Conservation (phyloP, 2,888 invertebrate genomes). For the Schizaphis graminum region DNA sequence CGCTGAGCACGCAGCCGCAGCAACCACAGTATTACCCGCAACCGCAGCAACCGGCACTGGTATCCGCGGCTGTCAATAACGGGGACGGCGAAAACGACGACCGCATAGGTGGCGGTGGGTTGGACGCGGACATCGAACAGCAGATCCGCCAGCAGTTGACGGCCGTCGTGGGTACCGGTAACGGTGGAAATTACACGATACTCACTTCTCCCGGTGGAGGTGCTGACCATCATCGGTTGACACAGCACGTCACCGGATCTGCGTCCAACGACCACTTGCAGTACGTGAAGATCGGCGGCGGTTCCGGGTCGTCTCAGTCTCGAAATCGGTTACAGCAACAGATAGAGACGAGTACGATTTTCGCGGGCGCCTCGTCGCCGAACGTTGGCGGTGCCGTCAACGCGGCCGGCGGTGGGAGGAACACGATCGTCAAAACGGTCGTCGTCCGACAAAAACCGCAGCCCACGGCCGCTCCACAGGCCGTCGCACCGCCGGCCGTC, state of each 20-base stretch:
- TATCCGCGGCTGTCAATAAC: background rate
- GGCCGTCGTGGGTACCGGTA: background rate
- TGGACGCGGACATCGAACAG: constrained; percentile 44
- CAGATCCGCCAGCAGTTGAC: constrained; percentile 49
- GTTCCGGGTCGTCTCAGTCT: background rate
- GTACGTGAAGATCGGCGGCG: constrained; percentile 36
- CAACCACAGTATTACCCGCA: constrained; percentile 6
- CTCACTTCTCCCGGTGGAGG: background rate
- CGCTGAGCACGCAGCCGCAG: background rate
- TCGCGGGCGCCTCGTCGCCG: constrained; percentile 9
- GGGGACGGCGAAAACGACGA: background rate
- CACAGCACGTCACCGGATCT: constrained; percentile 1
- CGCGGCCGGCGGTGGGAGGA: constrained; percentile 63
- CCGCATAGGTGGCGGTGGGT: background rate
- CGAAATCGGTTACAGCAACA: constrained; percentile 41
- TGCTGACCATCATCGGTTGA: constrained; percentile 20
- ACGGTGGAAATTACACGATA: constrained; percentile 8
- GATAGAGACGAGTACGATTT: background rate
- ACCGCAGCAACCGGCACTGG: background rate
- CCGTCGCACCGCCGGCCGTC: constrained; percentile 75
- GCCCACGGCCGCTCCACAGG: constrained; percentile 72
- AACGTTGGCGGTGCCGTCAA: background rate
- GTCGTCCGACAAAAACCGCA: constrained; percentile 68
- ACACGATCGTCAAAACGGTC: constrained; percentile 67
- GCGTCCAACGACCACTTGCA: constrained; percentile 30